Percentiles rank a stretch among this genome's conserved stretches.
Evolutionary conservation across 2,888 invertebrate species (phyloP).

Genomic region (Amiota minor): DNA sequence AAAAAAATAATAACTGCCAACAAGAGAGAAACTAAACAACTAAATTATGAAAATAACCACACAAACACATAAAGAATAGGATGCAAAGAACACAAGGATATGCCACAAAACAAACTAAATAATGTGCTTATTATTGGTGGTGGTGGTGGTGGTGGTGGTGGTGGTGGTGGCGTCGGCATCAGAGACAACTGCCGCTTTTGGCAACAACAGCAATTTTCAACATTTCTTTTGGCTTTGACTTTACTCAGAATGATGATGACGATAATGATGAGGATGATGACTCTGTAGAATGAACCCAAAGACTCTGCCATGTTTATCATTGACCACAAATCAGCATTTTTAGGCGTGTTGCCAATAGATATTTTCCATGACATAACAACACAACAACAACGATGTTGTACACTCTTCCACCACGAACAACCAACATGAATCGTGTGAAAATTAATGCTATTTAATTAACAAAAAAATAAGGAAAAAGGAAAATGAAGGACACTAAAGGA

Average conservation of each 20-base stretch:
- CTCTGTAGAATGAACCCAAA: neutral
- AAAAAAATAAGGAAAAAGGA: conserved; percentile 15
- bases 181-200: conserved; percentile 1
- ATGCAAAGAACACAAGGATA: neutral
- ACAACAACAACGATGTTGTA: too few species aligned
- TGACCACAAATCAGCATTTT: conserved; percentile 16
- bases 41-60: conserved; percentile 11
- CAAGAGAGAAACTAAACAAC: conserved; percentile 3
- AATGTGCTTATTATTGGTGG: conserved; percentile 29
- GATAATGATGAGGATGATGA: neutral
- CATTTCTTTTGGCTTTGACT: conserved; percentile 17
- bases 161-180: too few species aligned
- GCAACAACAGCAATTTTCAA: neutral
- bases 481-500: too few species aligned
- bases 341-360: conserved; percentile 28
- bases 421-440: conserved; percentile 5
- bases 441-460: conserved; percentile 40
- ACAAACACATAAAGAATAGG: neutral
- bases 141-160: neutral
- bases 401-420: too few species aligned
- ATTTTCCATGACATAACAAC: neutral
- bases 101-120: conserved; percentile 3
- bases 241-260: too few species aligned
- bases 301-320: neutral
- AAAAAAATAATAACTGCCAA: conserved; percentile 4